phyloP scores from a whole-genome alignment of 2,797 vertebrate species.

The Protonibea diacanthus region DNA sequence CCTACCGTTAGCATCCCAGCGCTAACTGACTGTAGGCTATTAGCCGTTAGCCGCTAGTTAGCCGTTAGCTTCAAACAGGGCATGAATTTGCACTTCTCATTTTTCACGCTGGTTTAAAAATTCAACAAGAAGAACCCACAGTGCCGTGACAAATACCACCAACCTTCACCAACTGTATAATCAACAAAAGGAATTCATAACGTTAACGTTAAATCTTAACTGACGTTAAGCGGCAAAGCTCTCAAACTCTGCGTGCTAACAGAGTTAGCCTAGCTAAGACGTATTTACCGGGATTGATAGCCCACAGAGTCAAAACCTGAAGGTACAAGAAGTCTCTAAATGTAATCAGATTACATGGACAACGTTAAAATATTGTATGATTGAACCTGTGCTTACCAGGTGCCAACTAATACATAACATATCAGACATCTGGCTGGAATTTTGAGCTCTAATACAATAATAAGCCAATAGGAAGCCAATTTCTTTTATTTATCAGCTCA shows the following conservation, averaged over 20 bases:
- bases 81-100: slow-evolving; percentile 63
- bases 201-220: neutral
- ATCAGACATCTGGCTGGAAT: no score
- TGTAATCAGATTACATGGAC: no score
- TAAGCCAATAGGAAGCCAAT: no score
- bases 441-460: no score
- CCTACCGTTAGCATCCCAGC: slow-evolving; percentile 8
- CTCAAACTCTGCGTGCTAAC: neutral
- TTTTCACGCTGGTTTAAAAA: neutral
- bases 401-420: no score
- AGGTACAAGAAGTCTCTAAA: neutral
- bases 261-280: neutral
- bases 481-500: no score
- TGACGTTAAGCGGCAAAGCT: neutral
- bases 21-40: slow-evolving; percentile 22
- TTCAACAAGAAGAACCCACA: rapidly evolving
- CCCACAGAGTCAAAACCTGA: neutral
- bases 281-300: neutral
- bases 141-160: rapidly evolving
- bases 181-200: neutral
- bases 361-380: neutral
- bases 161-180: rapidly evolving
- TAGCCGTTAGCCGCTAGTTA: slow-evolving; percentile 28
- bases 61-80: slow-evolving; percentile 16
- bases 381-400: neutral